Percentiles rank a stretch among this genome's conserved stretches.
phyloP scores from a whole-genome alignment of 2,888 invertebrate genomes.

The Acleris laterana region DNA sequence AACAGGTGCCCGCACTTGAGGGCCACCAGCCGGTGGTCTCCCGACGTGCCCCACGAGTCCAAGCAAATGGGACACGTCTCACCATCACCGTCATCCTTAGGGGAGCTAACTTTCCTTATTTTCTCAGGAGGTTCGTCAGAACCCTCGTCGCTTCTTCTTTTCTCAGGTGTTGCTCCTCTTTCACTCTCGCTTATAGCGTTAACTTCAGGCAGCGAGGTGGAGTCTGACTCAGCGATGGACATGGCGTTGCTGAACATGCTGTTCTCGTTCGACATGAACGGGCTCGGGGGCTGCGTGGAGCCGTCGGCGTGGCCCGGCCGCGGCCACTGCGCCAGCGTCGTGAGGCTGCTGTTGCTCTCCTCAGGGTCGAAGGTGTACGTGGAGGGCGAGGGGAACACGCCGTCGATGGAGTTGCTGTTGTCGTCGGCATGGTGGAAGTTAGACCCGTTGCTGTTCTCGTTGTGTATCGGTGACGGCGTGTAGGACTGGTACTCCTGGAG shows the following conservation, averaged over 20 bases:
- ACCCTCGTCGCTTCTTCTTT: constrained; percentile 36
- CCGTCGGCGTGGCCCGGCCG: constrained; percentile 35
- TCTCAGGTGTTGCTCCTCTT: neutral
- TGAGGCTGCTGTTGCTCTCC: constrained; percentile 26
- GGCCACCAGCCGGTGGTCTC: constrained; percentile 93
- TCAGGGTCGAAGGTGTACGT: constrained; percentile 40
- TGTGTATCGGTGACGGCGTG: constrained; percentile 19
- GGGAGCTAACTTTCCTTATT: constrained; percentile 58
- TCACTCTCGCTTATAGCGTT: neutral
- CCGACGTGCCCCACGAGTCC: constrained; percentile 94
- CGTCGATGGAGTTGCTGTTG: constrained; percentile 43
- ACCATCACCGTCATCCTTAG: constrained; percentile 84
- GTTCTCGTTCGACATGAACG: constrained; percentile 40
- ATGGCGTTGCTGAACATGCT: constrained; percentile 40
- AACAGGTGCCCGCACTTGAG: constrained; percentile 97
- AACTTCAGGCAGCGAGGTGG: constrained; percentile 45
- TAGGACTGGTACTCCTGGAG: constrained; percentile 38
- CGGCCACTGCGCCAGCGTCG: constrained; percentile 36
- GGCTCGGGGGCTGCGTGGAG: constrained; percentile 41
- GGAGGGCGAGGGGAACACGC: constrained; percentile 32
- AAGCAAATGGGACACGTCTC: constrained; percentile 94
- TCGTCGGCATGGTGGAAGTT: constrained; percentile 21
- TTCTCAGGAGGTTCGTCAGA: constrained; percentile 63
- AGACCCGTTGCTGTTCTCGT: constrained; percentile 21
- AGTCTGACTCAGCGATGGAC: constrained; percentile 47